Percentiles rank a stretch among this genome's conserved stretches.
Conservation (phyloP, 2,888 invertebrate genomes). For the Phasia obesa region DNA sequence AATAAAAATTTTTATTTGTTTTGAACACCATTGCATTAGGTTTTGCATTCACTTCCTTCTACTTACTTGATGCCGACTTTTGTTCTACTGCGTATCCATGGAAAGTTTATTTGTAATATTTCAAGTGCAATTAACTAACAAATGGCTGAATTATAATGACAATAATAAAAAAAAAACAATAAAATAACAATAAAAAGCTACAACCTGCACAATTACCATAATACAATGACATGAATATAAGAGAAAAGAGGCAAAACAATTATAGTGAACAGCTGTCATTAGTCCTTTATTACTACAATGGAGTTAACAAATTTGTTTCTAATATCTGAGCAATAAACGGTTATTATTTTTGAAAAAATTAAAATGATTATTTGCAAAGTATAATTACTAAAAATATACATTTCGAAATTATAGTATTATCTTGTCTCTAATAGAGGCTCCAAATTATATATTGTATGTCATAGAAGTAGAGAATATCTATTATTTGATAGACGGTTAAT, state of each 20-base stretch:
- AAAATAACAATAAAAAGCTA: slow-evolving; percentile 28
- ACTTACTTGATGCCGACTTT: background rate
- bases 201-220: too few relatives aligned
- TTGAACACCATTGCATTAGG: background rate
- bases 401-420: too few relatives aligned
- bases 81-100: slow-evolving; percentile 27
- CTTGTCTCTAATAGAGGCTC: too few relatives aligned
- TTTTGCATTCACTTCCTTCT: background rate
- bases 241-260: background rate
- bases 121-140: slow-evolving; percentile 42
- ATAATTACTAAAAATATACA: too few relatives aligned
- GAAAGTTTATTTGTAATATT: slow-evolving; percentile 22
- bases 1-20: too few relatives aligned
- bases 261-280: background rate
- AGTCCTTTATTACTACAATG: slow-evolving; percentile 14
- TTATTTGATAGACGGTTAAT: too few relatives aligned
- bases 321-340: slow-evolving; percentile 6
- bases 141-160: slow-evolving; percentile 17
- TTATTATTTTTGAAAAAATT: too few relatives aligned
- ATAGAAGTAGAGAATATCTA: too few relatives aligned
- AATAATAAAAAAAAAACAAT: slow-evolving; percentile 24
- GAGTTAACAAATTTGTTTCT: background rate
- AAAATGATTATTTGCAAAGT: too few relatives aligned
- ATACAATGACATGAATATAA: too few relatives aligned
- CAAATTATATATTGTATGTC: too few relatives aligned